Conservation (phyloP, 2,113 vertebrate genomes). For the Herpailurus yagouaroundi region DNA sequence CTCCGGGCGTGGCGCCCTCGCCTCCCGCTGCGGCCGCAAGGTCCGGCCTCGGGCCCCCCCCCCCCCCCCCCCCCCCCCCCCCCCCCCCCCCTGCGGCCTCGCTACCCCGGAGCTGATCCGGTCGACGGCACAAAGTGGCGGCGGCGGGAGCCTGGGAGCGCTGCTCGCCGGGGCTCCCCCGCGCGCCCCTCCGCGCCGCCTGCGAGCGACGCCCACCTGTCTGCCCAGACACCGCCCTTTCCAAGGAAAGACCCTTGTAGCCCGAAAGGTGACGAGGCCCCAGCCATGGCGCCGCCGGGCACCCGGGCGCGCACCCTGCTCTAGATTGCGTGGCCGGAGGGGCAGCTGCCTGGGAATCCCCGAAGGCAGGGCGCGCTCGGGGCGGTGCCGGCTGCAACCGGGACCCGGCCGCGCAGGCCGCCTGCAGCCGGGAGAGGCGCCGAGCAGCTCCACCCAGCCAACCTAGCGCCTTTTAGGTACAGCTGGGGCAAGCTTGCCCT, state of each 20-base stretch:
- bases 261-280: not conserved
- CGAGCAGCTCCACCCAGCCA: not conserved
- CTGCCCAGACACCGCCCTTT: not conserved
- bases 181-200: not conserved
- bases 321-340: accelerated
- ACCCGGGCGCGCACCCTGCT: not conserved
- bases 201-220: constrained; percentile 43
- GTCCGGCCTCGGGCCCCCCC: not conserved
- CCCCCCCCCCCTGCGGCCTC: not conserved
- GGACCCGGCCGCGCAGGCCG: accelerated
- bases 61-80: not conserved
- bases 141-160: accelerated
- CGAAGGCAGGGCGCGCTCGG: not conserved
- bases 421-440: not conserved
- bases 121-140: accelerated
- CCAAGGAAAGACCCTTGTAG: not conserved
- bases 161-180: accelerated
- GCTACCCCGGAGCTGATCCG: not conserved
- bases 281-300: not conserved
- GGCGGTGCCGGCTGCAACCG: too few relatives aligned
- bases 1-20: not conserved
- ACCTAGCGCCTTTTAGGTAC: not conserved
- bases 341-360: too few relatives aligned
- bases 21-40: not conserved
- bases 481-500: not conserved